Evolutionary conservation across 2,797 vertebrate species (phyloP).

Genomic region (Manis crassicaudata): DNA sequence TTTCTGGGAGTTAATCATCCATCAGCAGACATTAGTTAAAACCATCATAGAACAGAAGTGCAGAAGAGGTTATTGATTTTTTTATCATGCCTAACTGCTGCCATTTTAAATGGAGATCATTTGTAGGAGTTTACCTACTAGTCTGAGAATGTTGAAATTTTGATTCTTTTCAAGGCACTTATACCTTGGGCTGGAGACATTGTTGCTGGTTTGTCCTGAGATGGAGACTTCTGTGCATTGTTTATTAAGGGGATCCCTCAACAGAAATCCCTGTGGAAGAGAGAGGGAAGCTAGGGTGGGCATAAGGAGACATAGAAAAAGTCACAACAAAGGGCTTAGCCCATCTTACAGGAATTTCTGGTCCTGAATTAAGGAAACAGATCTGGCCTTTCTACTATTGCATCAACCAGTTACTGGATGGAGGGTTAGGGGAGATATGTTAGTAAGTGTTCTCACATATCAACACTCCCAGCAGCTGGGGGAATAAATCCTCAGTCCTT

Average conservation of each 20-base stretch:
- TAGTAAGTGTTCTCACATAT: background rate
- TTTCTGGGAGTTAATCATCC: conserved; percentile 50
- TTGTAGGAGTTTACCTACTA: background rate
- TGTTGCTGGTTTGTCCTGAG: background rate
- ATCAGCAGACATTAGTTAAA: conserved; percentile 18
- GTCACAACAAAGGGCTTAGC: background rate
- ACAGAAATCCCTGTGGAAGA: background rate
- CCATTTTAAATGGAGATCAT: conserved; percentile 6
- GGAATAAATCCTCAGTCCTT: background rate
- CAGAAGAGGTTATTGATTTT: conserved; percentile 12
- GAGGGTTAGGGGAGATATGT: background rate
- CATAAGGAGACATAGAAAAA: background rate
- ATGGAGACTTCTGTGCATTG: background rate
- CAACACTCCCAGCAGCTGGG: background rate
- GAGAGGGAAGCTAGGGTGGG: background rate
- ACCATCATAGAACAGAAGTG: background rate
- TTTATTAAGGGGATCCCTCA: background rate
- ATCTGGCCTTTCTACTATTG: background rate
- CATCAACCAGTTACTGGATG: background rate
- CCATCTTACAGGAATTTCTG: background rate
- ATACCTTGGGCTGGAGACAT: background rate
- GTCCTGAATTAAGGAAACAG: background rate
- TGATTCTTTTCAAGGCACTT: background rate
- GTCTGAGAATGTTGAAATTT: background rate
- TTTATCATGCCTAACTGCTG: conserved; percentile 29